These are phyloP conservation scores for Lasioglossum marginatum DNA, from an alignment of 2,888 invertebrate species.

Conservation along the genomic window DNA sequence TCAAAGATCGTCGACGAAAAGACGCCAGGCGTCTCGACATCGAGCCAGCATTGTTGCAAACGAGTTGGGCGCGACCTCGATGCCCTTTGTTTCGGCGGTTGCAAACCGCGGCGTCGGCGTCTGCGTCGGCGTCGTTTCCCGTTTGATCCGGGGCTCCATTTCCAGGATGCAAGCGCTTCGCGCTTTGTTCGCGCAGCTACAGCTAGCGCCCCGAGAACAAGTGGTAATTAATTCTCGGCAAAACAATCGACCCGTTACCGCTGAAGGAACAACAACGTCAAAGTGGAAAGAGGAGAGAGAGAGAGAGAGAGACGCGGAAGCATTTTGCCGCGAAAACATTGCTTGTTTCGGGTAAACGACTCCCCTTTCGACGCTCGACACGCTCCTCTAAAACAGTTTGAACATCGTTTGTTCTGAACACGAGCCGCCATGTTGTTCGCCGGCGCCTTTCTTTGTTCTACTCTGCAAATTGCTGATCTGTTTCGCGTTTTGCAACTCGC, in stretches of 20 bases:
- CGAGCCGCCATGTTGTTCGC: not conserved
- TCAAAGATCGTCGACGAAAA: slow-evolving; percentile 37
- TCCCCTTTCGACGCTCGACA: slow-evolving; percentile 8
- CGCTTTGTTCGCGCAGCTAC: slow-evolving; percentile 72
- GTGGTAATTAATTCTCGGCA: slow-evolving; percentile 60
- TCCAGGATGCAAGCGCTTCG: slow-evolving; percentile 75
- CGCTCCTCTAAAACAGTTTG: slow-evolving; percentile 19
- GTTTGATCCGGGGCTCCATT: slow-evolving; percentile 68
- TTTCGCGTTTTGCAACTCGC: not conserved
- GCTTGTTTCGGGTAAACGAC: slow-evolving; percentile 45
- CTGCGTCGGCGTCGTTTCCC: slow-evolving; percentile 58
- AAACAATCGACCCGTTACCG: slow-evolving; percentile 73
- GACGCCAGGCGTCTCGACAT: slow-evolving; percentile 45
- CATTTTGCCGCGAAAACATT: slow-evolving; percentile 49
- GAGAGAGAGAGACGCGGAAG: slow-evolving; percentile 33
- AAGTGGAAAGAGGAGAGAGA: not conserved
- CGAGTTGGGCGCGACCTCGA: slow-evolving; percentile 28
- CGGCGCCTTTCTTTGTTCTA: not conserved
- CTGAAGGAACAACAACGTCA: slow-evolving; percentile 49
- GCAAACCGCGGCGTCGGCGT: slow-evolving; percentile 36
- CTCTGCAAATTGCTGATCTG: not conserved
- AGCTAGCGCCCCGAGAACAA: slow-evolving; percentile 74
- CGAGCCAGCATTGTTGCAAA: slow-evolving; percentile 54
- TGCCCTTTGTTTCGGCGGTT: slow-evolving; percentile 42
- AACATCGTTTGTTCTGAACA: slow-evolving; percentile 18